A percentile compares a stretch with the other conserved stretches of the same genome.
Conservation (phyloP, 2,888 invertebrate species). For the Sphaeridia pumilis region DNA sequence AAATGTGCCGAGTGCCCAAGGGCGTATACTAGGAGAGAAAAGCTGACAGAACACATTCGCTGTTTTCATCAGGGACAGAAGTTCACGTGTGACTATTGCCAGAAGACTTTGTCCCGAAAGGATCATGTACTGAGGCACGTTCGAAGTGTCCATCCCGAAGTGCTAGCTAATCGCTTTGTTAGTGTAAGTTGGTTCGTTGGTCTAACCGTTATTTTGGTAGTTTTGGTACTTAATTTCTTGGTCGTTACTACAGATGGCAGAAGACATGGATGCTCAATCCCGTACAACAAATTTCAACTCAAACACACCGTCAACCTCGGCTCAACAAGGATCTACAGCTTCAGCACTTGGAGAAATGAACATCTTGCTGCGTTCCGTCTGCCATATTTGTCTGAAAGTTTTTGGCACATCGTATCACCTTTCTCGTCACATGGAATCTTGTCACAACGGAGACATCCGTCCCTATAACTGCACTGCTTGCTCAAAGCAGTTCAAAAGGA, state of each 20-base stretch:
- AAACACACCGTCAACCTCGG: slow-evolving; percentile 3
- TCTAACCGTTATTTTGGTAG: not conserved
- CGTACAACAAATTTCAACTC: slow-evolving; percentile 16
- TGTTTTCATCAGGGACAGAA: slow-evolving; percentile 34
- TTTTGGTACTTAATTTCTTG: not conserved
- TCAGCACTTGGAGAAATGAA: slow-evolving; percentile 28
- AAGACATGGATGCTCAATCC: slow-evolving; percentile 18
- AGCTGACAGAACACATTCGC: slow-evolving; percentile 30
- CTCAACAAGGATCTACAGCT: slow-evolving; percentile 4
- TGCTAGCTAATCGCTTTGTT: slow-evolving; percentile 26
- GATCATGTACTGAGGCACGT: slow-evolving; percentile 28
- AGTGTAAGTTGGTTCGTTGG: slow-evolving; percentile 12
- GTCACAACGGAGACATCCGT: slow-evolving; percentile 29
- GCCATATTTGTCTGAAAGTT: slow-evolving; percentile 32
- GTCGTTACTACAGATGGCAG: slow-evolving; percentile 12
- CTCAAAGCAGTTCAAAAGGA: slow-evolving; percentile 28
- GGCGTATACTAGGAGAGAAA: slow-evolving; percentile 30
- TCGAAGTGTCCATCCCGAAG: slow-evolving; percentile 31
- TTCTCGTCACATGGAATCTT: slow-evolving; percentile 28
- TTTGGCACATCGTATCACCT: slow-evolving; percentile 32
- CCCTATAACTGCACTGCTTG: slow-evolving; percentile 28
- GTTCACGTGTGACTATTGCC: slow-evolving; percentile 30
- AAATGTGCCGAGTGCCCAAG: slow-evolving; percentile 30
- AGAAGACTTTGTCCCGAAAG: slow-evolving; percentile 20
- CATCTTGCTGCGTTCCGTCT: slow-evolving; percentile 27